phyloP scores from a whole-genome alignment of 2,113 vertebrate genomes.

The Pithys albifrons region DNA sequence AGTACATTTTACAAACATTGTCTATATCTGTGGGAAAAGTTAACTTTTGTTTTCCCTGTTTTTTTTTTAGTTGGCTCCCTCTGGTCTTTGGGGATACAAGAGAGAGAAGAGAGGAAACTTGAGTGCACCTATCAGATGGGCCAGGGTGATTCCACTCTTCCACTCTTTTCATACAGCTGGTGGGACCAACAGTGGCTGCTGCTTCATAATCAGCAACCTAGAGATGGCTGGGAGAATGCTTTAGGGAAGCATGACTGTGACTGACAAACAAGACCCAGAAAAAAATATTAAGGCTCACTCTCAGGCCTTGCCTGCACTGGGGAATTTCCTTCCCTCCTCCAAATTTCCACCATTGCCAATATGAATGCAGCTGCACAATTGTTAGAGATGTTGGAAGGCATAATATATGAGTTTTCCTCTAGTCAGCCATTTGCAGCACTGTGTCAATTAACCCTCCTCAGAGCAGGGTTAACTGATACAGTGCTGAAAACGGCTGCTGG shows the following conservation, averaged over 20 bases:
- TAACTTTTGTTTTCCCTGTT: neutral
- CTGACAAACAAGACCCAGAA: conserved; percentile 42
- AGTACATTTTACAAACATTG: neutral
- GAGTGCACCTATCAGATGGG: neutral
- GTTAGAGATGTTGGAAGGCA: conserved; percentile 41
- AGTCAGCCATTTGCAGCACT: conserved; percentile 54
- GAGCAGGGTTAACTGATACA: conserved; percentile 66
- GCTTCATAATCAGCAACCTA: neutral
- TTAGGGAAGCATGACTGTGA: conserved; percentile 11
- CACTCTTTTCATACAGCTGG: neutral
- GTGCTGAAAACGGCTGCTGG: conserved; percentile 58
- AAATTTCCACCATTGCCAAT: conserved; percentile 50
- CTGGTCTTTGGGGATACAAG: neutral
- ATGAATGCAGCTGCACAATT: conserved; percentile 62
- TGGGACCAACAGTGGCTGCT: neutral
- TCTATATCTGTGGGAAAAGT: neutral
- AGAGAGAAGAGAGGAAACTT: neutral
- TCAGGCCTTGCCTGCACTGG: conserved; percentile 5
- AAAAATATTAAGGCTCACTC: conserved; percentile 26
- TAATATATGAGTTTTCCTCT: conserved; percentile 63
- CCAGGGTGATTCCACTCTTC: neutral
- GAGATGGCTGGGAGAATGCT: conserved; percentile 34
- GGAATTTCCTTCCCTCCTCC: conserved; percentile 47
- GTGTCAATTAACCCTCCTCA: conserved; percentile 68
- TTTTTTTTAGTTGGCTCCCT: neutral